Evolutionary conservation across 1,140 invertebrate species (phyloP), one percentile per base, ranked within the genome.

Genomic region (Bombus pascuorum): DNA sequence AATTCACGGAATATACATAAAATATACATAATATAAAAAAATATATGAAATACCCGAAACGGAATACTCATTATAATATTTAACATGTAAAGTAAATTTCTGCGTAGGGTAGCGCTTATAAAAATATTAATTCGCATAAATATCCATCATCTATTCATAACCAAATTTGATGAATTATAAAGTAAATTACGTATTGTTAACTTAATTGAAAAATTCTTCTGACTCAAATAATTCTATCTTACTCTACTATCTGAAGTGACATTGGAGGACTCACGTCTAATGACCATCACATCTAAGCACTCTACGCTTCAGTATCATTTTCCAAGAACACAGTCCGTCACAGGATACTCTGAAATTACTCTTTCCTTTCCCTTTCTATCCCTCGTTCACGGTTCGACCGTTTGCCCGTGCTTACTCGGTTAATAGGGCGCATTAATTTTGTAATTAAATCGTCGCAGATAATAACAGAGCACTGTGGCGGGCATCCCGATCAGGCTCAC

Each of bases 391-490:
- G 47, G 53, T 22, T 47, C 65, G 59, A 34, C 6, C 66, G 62
- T 62, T 34, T 39, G 78, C 37, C 37, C 66, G 78, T 53, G 81
- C 81, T 71, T 85, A 77, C 77, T 75, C 81, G 77, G 78, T 92
- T 93, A 94, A 95, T 93, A 85, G 91, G 81, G 83, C 91, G 90
- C 88, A 95, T 95, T 94, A 94, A 94, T 95, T 94, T 94, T 91
- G 91, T 93, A 94, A 95, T 95, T 95, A 95, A 94, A 95, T 94
- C 93, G 90, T 94, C 92, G 92, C 81, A 83, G 90, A 88, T 95
- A 95, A 94, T 95, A 94, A 94, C 93, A 94, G 92, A 94, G 92
- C 85, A 85, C 74, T 80, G 34, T 78, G 86, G 77, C 71, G 82
- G 76, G 76, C 79, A 71, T 73, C 83, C 44, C 86, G 89, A 91